Base-by-base conservation (phyloP, 1,140 invertebrate species). In the Anoplolepis gracilipes region DNA sequence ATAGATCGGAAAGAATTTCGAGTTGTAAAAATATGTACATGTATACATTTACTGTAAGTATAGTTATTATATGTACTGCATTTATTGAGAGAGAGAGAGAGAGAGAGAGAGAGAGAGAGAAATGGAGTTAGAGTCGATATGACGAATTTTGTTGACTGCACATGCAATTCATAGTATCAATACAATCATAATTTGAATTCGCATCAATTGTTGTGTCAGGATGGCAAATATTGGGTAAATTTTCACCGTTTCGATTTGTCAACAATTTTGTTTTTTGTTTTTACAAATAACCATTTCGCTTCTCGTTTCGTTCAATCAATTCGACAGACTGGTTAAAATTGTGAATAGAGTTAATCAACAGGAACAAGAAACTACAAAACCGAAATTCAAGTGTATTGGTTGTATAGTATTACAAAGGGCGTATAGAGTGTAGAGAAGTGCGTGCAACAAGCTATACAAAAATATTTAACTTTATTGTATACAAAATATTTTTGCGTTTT, bases 331-430 rank as follows among this genome's bases (percentile, higher is more conserved):
- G 39, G n/a, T 33, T 78, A 78, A 67, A 67, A 79, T 67, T 53
- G 76, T n/a, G 16, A 79, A 53, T 67, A 13, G n/a, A 67, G n/a
- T 67, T 67, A 79, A 79, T 67, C 16, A 67, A 78, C 28, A 69
- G 42, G 8, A 67, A 49, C 36, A 77, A 64, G 39, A 77, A 62
- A 42, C 25, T 25, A 61, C 36, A 61, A 42, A 42, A 30, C 5
- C 2, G 2, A 64, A 77, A 2, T 30, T 8, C 6, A 64, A 64
- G 33, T 5, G 16, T 19, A 62, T 19, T 16, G 36, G 8, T 39
- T 28, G 7, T 46, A n/a, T 30, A 62, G 39, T 30, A 19, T 39
- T 77, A 77, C 25, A 42, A 33, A 39, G 69, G 1, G 53, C 8
- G 42, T 16, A 42, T 13, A 5, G n/a, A 3, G 5, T 7, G 2